These are phyloP conservation scores for Mactromeris polynyma DNA, from an alignment of 2,888 invertebrate genomes.

Conservation along the genomic window DNA sequence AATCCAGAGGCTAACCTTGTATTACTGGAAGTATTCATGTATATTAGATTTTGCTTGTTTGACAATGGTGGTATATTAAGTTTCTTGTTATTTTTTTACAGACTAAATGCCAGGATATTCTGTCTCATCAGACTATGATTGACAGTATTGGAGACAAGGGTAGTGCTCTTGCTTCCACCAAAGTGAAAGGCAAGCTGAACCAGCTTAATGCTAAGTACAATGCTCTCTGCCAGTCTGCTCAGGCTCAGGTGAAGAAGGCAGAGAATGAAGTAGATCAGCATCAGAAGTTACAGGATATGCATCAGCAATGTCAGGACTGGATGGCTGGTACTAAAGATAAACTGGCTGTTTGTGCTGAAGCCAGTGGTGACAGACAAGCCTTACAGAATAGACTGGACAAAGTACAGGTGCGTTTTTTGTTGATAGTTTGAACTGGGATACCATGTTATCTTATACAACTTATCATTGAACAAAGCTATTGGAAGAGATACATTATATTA, in stretches of 20 bases:
- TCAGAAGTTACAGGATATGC: conserved; percentile 82
- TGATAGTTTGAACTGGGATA: too few species aligned
- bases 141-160: conserved; percentile 97
- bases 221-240: conserved; percentile 94
- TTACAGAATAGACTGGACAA: conserved; percentile 88
- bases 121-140: conserved; percentile 95
- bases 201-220: conserved; percentile 94
- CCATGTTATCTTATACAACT: too few species aligned
- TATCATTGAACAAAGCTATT: too few species aligned
- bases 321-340: conserved; percentile 93
- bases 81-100: conserved; percentile 68
- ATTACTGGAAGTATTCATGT: too few species aligned
- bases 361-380: conserved; percentile 94
- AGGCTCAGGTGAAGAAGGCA: conserved; percentile 90
- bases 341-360: conserved; percentile 93
- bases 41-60: background rate
- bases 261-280: conserved; percentile 83
- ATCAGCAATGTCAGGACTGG: conserved; percentile 95
- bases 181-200: conserved; percentile 95
- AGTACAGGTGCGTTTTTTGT: conserved; percentile 81
- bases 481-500: too few species aligned
- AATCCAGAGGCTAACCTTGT: too few species aligned
- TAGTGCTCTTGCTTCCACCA: conserved; percentile 95
- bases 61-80: background rate
- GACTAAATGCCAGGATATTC: conserved; percentile 96